phyloP scores from a whole-genome alignment of 2,888 invertebrate genomes.

The Chymomyza procnemis region DNA sequence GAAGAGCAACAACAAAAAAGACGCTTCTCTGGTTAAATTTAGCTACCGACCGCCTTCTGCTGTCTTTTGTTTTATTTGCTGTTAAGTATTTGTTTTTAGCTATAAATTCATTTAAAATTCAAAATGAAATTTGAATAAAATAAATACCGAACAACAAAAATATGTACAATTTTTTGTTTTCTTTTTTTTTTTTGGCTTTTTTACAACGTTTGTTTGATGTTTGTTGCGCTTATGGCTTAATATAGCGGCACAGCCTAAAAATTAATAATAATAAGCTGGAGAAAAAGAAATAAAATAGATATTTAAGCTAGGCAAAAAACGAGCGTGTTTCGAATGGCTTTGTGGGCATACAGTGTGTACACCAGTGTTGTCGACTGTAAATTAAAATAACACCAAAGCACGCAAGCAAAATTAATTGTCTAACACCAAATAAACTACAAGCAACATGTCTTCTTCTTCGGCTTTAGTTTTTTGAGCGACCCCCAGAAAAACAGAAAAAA shows the following conservation, averaged over 20 bases:
- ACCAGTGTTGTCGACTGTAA: slow-evolving; percentile 58
- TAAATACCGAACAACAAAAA: background rate
- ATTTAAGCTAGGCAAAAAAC: slow-evolving; percentile 39
- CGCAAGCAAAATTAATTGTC: slow-evolving; percentile 78
- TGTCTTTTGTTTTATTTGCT: slow-evolving; percentile 4
- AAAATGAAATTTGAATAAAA: slow-evolving; percentile 13
- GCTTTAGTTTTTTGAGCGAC: background rate
- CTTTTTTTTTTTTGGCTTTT: background rate
- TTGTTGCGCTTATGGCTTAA: slow-evolving; percentile 12
- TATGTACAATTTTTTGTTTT: background rate
- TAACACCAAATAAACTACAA: slow-evolving; percentile 75
- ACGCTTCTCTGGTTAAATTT: slow-evolving; percentile 40
- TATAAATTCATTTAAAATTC: slow-evolving; percentile 37
- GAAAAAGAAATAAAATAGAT: slow-evolving; percentile 24
- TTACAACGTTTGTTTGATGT: background rate
- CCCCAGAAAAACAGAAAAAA: slow-evolving; percentile 20
- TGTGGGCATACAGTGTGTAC: background rate
- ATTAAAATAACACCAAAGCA: slow-evolving; percentile 72
- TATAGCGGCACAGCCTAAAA: slow-evolving; percentile 15
- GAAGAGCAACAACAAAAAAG: slow-evolving; percentile 13
- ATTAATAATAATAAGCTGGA: slow-evolving; percentile 23
- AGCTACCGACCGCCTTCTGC: slow-evolving; percentile 34
- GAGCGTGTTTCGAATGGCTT: slow-evolving; percentile 45
- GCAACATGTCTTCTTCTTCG: slow-evolving; percentile 17
- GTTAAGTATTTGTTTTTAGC: slow-evolving; percentile 37